These are phyloP conservation scores for Drosophila jambulina DNA, from an alignment of 1,140 invertebrate genomes.

Conservation along the genomic window DNA sequence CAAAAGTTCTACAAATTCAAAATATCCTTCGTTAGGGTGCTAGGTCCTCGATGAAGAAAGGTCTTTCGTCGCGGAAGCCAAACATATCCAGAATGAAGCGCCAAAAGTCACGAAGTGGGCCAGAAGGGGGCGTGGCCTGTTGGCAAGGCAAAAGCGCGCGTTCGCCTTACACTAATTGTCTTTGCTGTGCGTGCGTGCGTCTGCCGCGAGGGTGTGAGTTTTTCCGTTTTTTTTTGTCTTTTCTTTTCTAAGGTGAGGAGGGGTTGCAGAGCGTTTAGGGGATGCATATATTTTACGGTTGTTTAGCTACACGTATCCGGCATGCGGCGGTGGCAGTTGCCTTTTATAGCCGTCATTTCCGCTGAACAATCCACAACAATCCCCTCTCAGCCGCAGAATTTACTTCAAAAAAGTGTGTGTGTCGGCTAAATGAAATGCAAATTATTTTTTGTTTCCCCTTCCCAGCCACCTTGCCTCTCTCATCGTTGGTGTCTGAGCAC, in stretches of 20 bases:
- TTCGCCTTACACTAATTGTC: constrained; percentile 77
- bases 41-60: not conserved
- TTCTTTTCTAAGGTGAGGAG: constrained; percentile 10
- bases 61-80: constrained; percentile 48
- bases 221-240: not conserved
- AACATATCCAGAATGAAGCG: constrained; percentile 62
- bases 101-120: constrained; percentile 73
- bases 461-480: not conserved
- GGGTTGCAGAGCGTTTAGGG: constrained; percentile 12
- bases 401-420: constrained; percentile 47
- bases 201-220: constrained; percentile 14
- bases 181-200: constrained; percentile 70
- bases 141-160: constrained; percentile 41
- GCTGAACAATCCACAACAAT: constrained; percentile 40
- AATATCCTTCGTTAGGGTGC: not conserved
- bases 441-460: constrained; percentile 46
- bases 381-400: constrained; percentile 47
- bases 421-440: constrained; percentile 63
- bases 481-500: constrained; percentile 36
- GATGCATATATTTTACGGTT: constrained; percentile 79
- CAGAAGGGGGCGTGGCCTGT: constrained; percentile 4
- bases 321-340: constrained; percentile 75
- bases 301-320: constrained; percentile 73
- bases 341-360: constrained; percentile 71
- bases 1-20: not conserved